A percentile compares a stretch with the other conserved stretches of the same genome.
Conservation (phyloP, 2,113 vertebrate species). For the Progne subis region DNA sequence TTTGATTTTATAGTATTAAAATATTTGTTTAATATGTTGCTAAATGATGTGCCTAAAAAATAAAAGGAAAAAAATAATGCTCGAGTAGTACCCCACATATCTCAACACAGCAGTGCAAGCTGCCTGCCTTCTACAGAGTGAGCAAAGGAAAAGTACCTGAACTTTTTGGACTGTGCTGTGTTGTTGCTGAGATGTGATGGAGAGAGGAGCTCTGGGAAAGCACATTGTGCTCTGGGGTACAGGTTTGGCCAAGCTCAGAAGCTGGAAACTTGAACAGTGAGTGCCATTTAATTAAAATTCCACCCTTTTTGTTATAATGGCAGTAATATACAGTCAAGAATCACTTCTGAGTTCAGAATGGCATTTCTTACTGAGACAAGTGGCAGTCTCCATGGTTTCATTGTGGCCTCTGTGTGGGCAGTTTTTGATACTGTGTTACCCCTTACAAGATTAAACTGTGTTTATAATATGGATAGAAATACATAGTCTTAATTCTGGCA, state of each 20-base stretch:
- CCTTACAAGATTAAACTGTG: not conserved
- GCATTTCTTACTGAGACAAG: not conserved
- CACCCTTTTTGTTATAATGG: not conserved
- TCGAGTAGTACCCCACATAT: fast-evolving
- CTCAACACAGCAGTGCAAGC: not conserved
- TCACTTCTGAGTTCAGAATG: not conserved
- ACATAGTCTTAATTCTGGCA: not conserved
- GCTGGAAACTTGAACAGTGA: not conserved
- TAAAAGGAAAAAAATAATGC: not conserved
- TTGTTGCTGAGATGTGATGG: not conserved
- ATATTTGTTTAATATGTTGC: not conserved
- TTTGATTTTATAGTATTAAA: not conserved
- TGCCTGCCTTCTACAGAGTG: not conserved
- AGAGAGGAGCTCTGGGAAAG: not conserved
- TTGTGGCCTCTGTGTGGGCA: not conserved
- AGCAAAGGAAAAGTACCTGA: not conserved
- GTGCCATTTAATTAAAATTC: not conserved
- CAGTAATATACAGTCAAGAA: not conserved
- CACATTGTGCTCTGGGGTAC: fast-evolving
- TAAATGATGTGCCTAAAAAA: not conserved
- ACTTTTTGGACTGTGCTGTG: not conserved
- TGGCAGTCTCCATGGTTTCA: not conserved
- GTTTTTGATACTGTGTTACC: not conserved
- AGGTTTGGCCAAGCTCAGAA: not conserved
- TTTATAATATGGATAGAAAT: not conserved